phyloP scores from a whole-genome alignment of 2,888 invertebrate species.

The Scrobipalpa costella region DNA sequence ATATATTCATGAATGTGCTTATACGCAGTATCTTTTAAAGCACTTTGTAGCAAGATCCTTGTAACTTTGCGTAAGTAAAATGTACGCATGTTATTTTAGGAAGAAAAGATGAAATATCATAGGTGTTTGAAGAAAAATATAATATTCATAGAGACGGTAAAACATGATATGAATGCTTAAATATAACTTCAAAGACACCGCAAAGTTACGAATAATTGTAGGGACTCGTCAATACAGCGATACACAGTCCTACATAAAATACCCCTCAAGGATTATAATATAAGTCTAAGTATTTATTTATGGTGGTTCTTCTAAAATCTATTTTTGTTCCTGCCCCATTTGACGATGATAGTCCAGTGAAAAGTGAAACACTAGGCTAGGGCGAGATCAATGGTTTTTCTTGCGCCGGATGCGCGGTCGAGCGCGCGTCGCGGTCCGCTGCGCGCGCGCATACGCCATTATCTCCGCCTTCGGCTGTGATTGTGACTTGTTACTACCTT shows the following conservation, averaged over 20 bases:
- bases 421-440: conserved; percentile 68
- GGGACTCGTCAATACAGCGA: no score
- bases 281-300: no score
- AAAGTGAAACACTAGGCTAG: conserved; percentile 35
- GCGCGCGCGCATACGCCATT: conserved; percentile 70
- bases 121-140: no score
- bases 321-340: not conserved
- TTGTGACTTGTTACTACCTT: conserved; percentile 43
- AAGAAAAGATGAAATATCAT: no score
- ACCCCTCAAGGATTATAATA: no score
- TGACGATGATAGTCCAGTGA: conserved; percentile 16
- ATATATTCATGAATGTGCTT: not conserved
- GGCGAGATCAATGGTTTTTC: conserved; percentile 34
- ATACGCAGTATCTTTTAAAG: not conserved
- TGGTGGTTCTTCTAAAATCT: not conserved
- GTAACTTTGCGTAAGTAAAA: not conserved
- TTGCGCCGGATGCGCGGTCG: conserved; percentile 76
- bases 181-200: no score
- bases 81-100: not conserved
- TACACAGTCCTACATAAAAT: no score
- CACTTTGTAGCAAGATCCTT: no score
- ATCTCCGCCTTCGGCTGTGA: conserved; percentile 62
- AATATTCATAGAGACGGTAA: no score
- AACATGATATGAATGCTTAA: no score
- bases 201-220: no score